Evolutionary conservation across 2,797 vertebrate species (phyloP), one percentile per base, ranked within the genome.

Genomic region (Chelmon rostratus): DNA sequence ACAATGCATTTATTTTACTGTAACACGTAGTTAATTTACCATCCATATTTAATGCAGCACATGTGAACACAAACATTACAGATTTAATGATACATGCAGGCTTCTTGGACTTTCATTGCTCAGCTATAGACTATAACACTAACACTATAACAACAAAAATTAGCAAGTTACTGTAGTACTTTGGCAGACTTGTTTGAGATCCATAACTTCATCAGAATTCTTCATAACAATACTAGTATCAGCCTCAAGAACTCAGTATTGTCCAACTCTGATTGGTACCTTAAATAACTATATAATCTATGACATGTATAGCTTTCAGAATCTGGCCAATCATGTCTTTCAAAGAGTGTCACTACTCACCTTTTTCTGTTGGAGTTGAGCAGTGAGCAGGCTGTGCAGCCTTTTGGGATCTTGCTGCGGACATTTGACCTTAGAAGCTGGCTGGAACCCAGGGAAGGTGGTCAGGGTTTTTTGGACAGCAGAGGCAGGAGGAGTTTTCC

Each of bases 301-400:
- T 64, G 13, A n/a, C 4, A 12, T 9, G 4, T 12, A 25, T 11
- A 4, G 3, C 23, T 57, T 7, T 53, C 21, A 12, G 10, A 56
- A 33, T 8, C 4, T 46, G 4, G 3, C 46, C 75, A 28, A 5
- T 50, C 1, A 23, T 3, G 3, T 44, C 5, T 46, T 50, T 47
- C 11, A 44, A 7, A 50, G 13, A 35, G 2, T 6, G 33, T 37
- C 3, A 11, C 57, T 5, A 6, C 73, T 86, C 8, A 98, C 98
- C 97, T 98, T 97, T 76, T 97, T 98, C 85, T 98, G 96, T 56
- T 95, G 95, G 53, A 99, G 96, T 68, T 99, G 96, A 2, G 91
- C 66, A 1, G 91, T 83, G 54, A 98, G 96, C 72, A 92, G 86
- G 33, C 57, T 88, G 54, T 85, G 94, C 62, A 96, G 89, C 52